phyloP scores from a whole-genome alignment of 2,797 vertebrate species.

The Distichodus sexfasciatus region DNA sequence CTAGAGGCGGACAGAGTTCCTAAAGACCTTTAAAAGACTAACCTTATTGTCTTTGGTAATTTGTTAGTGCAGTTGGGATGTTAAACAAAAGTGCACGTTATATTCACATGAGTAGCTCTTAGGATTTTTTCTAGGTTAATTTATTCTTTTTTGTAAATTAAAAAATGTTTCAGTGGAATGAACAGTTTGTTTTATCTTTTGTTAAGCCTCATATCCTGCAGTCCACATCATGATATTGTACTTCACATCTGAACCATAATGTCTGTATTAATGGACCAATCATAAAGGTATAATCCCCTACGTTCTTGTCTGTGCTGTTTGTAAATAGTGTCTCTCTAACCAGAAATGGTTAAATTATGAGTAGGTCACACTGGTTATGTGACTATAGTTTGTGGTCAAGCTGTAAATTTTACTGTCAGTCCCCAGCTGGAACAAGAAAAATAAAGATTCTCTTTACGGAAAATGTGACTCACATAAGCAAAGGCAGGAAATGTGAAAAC shows the following conservation, averaged over 20 bases:
- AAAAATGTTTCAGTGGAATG: conserved; percentile 57
- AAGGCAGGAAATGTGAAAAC: conserved; percentile 71
- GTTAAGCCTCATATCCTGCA: conserved; percentile 13
- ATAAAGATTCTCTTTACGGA: conserved; percentile 58
- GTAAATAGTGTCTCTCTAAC: conserved; percentile 68
- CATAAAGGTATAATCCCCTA: conserved; percentile 21
- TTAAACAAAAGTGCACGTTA: conserved; percentile 46
- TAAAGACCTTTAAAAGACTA: too few species aligned
- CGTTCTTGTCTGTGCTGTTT: conserved; percentile 57
- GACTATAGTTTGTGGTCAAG: conserved; percentile 78
- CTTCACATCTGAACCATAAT: conserved; percentile 12
- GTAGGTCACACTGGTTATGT: conserved; percentile 84
- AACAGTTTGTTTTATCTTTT: conserved; percentile 21
- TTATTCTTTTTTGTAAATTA: conserved; percentile 51
- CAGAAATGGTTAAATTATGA: conserved; percentile 55
- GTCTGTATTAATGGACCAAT: conserved; percentile 31
- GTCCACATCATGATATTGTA: conserved; percentile 5
- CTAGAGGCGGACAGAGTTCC: too few species aligned
- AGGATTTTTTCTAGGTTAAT: conserved; percentile 65
- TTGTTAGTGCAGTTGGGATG: conserved; percentile 59
- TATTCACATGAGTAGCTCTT: conserved; percentile 49
- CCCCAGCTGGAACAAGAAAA: conserved; percentile 71
- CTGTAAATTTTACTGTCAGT: conserved; percentile 82
- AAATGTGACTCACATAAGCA: conserved; percentile 81
- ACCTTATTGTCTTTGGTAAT: not conserved